phyloP scores from a whole-genome alignment of 2,888 invertebrate genomes.

The Coenonympha arcania region DNA sequence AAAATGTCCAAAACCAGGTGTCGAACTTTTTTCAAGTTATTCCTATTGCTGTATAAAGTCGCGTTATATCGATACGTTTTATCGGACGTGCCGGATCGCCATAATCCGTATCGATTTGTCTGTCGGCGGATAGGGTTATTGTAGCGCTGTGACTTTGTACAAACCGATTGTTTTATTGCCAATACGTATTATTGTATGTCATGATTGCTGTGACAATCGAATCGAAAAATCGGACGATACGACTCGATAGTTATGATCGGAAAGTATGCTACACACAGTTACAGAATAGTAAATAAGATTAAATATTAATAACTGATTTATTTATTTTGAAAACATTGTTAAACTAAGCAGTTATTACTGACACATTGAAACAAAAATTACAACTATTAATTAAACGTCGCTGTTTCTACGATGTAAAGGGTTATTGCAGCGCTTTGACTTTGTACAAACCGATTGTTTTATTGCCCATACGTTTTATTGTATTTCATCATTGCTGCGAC shows the following conservation, averaged over 20 bases:
- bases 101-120: slow-evolving; percentile 61
- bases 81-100: slow-evolving; percentile 55
- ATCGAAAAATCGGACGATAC: neutral
- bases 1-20: neutral
- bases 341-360: too few species aligned
- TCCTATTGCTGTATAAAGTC: slow-evolving; percentile 3
- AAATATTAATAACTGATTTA: too few species aligned
- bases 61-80: slow-evolving; percentile 44
- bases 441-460: slow-evolving; percentile 17
- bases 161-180: slow-evolving; percentile 18
- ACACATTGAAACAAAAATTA: too few species aligned
- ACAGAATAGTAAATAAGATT: too few species aligned
- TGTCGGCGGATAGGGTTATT: slow-evolving; percentile 29
- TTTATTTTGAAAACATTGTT: too few species aligned
- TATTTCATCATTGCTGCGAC: neutral
- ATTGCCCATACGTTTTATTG: slow-evolving; percentile 11
- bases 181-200: slow-evolving; percentile 9
- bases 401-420: too few species aligned
- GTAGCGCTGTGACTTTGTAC: slow-evolving; percentile 23
- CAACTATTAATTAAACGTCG: too few species aligned
- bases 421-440: slow-evolving; percentile 25
- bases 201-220: neutral
- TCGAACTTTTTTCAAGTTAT: neutral
- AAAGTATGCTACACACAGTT: too few species aligned
- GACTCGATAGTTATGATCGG: neutral